These are phyloP conservation scores for Neoniphon sammara DNA, from an alignment of 2,797 vertebrate species.

Conservation along the genomic window DNA sequence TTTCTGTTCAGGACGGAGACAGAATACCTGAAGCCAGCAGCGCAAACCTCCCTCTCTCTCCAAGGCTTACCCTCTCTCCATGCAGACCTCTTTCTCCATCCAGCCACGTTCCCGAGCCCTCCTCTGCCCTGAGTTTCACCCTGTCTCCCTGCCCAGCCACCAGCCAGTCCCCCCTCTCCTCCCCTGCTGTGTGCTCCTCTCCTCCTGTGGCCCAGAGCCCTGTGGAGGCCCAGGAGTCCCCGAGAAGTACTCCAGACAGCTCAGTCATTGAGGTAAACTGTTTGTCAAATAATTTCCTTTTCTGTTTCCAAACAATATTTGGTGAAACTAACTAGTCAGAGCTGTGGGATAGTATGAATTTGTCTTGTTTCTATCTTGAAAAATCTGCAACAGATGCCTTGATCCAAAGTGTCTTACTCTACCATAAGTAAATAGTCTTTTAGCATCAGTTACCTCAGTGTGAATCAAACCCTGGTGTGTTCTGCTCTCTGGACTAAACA, in stretches of 20 bases:
- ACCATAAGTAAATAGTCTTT: too few species aligned
- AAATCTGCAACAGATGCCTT: background rate
- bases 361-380: background rate
- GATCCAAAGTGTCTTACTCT: too few species aligned
- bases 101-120: constrained; percentile 25
- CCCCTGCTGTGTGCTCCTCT: constrained; percentile 18
- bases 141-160: constrained; percentile 54
- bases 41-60: background rate
- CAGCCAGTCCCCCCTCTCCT: constrained; percentile 9
- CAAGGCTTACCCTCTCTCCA: constrained; percentile 23
- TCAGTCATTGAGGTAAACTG: constrained; percentile 71
- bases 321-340: too few species aligned
- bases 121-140: constrained; percentile 61
- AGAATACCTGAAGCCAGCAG: background rate
- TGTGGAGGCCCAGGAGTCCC: constrained; percentile 32
- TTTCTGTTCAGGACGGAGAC: constrained; percentile 14
- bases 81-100: constrained; percentile 22
- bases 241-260: constrained; percentile 55
- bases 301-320: too few species aligned
- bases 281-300: background rate
- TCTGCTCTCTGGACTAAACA: too few species aligned
- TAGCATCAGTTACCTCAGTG: too few species aligned
- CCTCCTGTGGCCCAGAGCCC: constrained; percentile 38
- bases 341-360: background rate
- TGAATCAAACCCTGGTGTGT: too few species aligned